These are phyloP conservation scores for Apis dorsata DNA, from an alignment of 1,140 invertebrate genomes.

Conservation along the genomic window DNA sequence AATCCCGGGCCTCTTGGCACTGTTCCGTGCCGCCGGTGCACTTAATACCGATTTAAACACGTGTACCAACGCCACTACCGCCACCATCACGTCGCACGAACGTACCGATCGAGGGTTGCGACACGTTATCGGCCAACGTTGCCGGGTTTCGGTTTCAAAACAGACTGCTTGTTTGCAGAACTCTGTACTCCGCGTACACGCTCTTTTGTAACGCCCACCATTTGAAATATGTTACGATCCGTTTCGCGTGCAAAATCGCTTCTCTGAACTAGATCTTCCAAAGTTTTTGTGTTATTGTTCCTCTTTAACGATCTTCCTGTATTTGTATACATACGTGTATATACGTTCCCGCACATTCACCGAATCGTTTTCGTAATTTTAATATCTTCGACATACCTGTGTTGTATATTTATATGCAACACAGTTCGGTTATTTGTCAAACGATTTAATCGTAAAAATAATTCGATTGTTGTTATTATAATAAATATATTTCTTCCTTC, in stretches of 20 bases:
- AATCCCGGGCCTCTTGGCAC: constrained; percentile 69
- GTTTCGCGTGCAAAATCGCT: background rate
- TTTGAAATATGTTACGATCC: constrained; percentile 9
- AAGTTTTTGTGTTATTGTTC: constrained; percentile 2
- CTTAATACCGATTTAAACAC: constrained; percentile 61
- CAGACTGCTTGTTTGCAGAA: constrained; percentile 16
- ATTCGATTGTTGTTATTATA: no score
- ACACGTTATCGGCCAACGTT: constrained; percentile 15
- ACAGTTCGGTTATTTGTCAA: no score
- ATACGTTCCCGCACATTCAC: no score
- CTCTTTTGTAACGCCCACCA: background rate
- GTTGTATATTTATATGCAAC: no score
- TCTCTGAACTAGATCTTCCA: background rate
- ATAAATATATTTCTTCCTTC: no score
- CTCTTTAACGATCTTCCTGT: background rate
- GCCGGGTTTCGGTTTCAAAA: constrained; percentile 5
- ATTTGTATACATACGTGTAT: no score
- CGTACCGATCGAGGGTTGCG: background rate
- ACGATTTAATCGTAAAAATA: no score
- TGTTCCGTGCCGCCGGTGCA: constrained; percentile 60
- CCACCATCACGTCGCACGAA: no score
- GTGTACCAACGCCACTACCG: constrained; percentile 10
- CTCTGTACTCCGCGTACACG: background rate
- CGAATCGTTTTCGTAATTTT: no score
- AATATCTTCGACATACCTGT: background rate